A percentile compares a stretch with the other conserved stretches of the same genome.
Evolutionary conservation across 2,888 invertebrate genomes (phyloP).

Genomic region (Thumatha senex): DNA sequence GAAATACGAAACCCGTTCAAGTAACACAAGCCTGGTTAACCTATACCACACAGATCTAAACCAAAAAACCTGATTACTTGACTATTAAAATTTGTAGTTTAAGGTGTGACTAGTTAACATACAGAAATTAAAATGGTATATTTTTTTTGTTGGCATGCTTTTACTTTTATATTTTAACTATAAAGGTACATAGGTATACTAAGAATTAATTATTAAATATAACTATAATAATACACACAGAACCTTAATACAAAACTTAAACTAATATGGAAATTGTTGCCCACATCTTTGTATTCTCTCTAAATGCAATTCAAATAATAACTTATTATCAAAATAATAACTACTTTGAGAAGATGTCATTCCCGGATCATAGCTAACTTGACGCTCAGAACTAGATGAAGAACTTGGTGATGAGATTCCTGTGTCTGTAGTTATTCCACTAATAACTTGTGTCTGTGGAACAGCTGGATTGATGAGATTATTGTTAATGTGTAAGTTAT

Average conservation of each 20-base stretch:
- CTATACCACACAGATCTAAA: no score
- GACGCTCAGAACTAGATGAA: constrained; percentile 60
- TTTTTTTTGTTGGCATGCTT: constrained; percentile 32
- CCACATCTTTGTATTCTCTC: constrained; percentile 89
- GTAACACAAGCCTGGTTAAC: no score
- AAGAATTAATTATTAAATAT: constrained; percentile 40
- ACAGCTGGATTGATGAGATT: constrained; percentile 56
- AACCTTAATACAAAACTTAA: constrained; percentile 47
- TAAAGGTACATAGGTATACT: constrained; percentile 43
- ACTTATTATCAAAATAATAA: constrained; percentile 93
- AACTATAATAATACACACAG: constrained; percentile 54
- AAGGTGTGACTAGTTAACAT: no score
- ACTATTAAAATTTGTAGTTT: no score
- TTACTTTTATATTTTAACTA: constrained; percentile 42
- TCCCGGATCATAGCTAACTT: constrained; percentile 88
- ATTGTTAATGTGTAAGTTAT: constrained; percentile 92
- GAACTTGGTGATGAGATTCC: constrained; percentile 61
- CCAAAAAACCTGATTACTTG: no score
- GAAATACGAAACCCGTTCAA: no score
- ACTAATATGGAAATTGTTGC: constrained; percentile 74
- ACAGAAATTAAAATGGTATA: constrained; percentile 60
- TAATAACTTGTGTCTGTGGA: constrained; percentile 56
- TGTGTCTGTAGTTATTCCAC: constrained; percentile 58
- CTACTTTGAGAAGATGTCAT: constrained; percentile 90
- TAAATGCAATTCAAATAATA: constrained; percentile 92